Percentiles rank a stretch among this genome's conserved stretches.
Conservation (phyloP, 2,113 vertebrate genomes). For the Colistium nudipinnis region DNA sequence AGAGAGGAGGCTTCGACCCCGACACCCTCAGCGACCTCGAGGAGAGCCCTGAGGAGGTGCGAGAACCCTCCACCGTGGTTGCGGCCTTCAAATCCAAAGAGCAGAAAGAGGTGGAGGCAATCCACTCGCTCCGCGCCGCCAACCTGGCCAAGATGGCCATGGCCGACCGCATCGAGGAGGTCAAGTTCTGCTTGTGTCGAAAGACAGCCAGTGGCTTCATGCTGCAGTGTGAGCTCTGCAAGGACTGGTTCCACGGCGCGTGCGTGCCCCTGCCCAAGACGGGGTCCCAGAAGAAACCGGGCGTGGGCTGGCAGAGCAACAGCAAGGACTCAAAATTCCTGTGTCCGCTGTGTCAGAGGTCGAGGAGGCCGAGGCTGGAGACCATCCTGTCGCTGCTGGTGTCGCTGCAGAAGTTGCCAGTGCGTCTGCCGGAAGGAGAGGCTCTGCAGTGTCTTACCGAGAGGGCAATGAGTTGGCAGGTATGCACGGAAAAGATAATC, state of each 20-base stretch:
- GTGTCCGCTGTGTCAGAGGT: constrained; percentile 94
- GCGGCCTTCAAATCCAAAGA: constrained; percentile 95
- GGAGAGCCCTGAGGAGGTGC: constrained; percentile 87
- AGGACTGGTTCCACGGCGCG: constrained; percentile 97
- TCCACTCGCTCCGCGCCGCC: constrained; percentile 92
- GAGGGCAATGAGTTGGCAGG: constrained; percentile 98
- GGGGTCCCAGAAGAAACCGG: constrained; percentile 90
- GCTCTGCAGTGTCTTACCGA: constrained; percentile 96
- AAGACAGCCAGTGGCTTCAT: constrained; percentile 95
- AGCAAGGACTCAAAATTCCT: constrained; percentile 96
- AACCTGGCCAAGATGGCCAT: constrained; percentile 97
- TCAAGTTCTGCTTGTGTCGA: constrained; percentile 96
- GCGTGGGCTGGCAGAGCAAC: constrained; percentile 90
- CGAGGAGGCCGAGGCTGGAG: constrained; percentile 92
- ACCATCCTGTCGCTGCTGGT: constrained; percentile 96
- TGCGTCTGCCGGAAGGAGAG: constrained; percentile 94
- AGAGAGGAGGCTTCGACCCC: constrained; percentile 90
- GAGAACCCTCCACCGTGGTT: constrained; percentile 91
- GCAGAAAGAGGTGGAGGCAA: constrained; percentile 93
- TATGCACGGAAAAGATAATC: not conserved
- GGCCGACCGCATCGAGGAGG: constrained; percentile 96
- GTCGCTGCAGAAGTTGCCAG: constrained; percentile 95
- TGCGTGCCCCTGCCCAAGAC: constrained; percentile 95
- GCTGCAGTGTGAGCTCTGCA: constrained; percentile 97
- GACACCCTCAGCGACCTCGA: constrained; percentile 93